Evolutionary conservation across 2,797 vertebrate genomes (phyloP).

Genomic region (Helicolenus hilgendorfi): DNA sequence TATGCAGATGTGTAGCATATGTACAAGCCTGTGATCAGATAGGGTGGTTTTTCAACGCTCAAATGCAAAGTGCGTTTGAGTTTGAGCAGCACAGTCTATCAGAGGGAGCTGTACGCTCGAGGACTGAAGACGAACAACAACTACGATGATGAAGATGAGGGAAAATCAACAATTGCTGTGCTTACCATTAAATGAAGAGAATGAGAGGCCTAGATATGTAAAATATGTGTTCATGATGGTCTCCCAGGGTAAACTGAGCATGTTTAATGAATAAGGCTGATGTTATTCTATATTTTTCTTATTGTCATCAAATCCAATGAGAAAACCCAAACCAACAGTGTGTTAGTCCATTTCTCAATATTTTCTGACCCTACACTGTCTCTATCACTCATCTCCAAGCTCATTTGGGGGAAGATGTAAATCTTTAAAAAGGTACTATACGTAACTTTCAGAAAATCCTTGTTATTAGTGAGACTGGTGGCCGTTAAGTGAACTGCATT

Average conservation of each 20-base stretch:
- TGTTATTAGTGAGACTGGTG: too few relatives aligned
- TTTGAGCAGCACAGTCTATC: not conserved
- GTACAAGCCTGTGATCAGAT: not conserved
- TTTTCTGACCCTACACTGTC: not conserved
- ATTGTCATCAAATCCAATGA: slow-evolving; percentile 21
- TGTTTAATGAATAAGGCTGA: not conserved
- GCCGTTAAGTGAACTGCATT: too few relatives aligned
- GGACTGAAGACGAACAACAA: not conserved
- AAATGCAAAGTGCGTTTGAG: not conserved
- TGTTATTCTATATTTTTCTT: not conserved
- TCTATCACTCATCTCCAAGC: not conserved
- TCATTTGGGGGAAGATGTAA: not conserved
- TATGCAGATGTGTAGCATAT: slow-evolving; percentile 14
- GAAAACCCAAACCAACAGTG: not conserved
- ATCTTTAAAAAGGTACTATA: not conserved
- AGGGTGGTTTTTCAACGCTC: not conserved
- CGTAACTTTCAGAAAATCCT: too few relatives aligned
- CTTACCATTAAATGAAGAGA: not conserved
- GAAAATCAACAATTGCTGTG: not conserved
- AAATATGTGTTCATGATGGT: not conserved
- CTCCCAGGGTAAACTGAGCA: not conserved
- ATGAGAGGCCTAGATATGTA: not conserved
- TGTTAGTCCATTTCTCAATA: not conserved
- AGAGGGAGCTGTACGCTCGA: not conserved
- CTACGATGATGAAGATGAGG: not conserved